phyloP scores from a whole-genome alignment of 2,113 vertebrate species.

The Lamprotornis superbus region DNA sequence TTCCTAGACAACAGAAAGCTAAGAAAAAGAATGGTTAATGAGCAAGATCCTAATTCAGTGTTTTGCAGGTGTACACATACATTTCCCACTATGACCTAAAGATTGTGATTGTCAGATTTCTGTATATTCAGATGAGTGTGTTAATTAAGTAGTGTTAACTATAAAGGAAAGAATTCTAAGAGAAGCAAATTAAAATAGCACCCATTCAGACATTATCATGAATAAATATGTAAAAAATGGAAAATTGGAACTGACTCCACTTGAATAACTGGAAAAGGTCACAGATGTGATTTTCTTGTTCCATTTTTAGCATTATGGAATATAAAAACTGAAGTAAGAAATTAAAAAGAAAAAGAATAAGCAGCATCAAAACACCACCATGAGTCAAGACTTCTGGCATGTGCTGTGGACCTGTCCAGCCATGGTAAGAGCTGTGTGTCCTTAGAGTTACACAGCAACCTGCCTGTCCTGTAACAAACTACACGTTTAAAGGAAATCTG shows the following conservation, averaged over 20 bases:
- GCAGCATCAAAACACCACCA: background rate
- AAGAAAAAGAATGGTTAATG: background rate
- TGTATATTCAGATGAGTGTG: background rate
- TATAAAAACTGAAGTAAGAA: background rate
- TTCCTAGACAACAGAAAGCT: background rate
- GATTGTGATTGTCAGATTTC: background rate
- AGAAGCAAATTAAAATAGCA: background rate
- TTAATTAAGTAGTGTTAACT: background rate
- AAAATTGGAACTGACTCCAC: background rate
- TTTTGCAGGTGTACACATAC: background rate
- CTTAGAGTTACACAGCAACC: background rate
- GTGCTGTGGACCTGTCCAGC: background rate
- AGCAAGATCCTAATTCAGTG: background rate
- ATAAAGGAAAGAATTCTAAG: background rate
- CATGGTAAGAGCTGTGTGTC: background rate
- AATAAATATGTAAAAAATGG: background rate
- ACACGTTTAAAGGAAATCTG: background rate
- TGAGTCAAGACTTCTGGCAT: background rate
- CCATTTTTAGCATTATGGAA: background rate
- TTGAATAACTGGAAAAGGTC: background rate
- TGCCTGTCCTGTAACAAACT: background rate
- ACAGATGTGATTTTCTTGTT: background rate
- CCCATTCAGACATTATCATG: background rate
- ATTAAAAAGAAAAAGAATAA: background rate
- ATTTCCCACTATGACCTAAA: background rate